phyloP scores from a whole-genome alignment of 1,140 invertebrate genomes.

The Bombus haemorrhoidalis region DNA sequence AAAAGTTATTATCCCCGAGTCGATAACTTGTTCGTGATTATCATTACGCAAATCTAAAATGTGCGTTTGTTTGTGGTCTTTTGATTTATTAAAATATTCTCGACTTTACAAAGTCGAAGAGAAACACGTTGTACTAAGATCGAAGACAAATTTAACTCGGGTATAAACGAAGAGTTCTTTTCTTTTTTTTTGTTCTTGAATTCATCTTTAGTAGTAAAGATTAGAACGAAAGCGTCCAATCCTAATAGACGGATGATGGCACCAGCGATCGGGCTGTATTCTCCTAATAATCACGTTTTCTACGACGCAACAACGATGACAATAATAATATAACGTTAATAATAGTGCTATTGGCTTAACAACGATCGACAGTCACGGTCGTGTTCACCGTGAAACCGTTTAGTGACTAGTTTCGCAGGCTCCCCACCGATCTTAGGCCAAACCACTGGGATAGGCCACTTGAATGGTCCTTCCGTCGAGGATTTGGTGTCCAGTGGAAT shows the following conservation, averaged over 20 bases:
- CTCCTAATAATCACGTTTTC: slow-evolving; percentile 32
- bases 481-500: slow-evolving; percentile 53
- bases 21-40: not conserved
- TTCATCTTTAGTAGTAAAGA: slow-evolving; percentile 20
- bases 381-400: slow-evolving; percentile 46
- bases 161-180: not conserved
- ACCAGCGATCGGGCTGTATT: slow-evolving; percentile 23
- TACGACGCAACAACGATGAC: slow-evolving; percentile 58
- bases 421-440: slow-evolving; percentile 60
- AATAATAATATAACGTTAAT: slow-evolving; percentile 64
- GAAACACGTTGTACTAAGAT: not conserved
- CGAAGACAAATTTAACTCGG: slow-evolving; percentile 10
- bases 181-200: not conserved
- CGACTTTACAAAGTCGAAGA: not conserved
- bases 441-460: slow-evolving; percentile 60
- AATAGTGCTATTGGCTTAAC: slow-evolving; percentile 62
- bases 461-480: slow-evolving; percentile 52
- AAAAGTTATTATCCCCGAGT: not conserved
- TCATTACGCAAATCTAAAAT: not conserved
- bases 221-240: slow-evolving; percentile 36
- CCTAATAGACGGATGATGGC: slow-evolving; percentile 46
- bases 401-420: slow-evolving; percentile 67
- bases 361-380: slow-evolving; percentile 55
- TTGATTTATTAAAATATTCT: slow-evolving; percentile 31
- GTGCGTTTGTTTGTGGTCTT: slow-evolving; percentile 4